These are phyloP conservation scores for Xenopus petersii DNA, from an alignment of 2,797 vertebrate species.

Conservation along the genomic window DNA sequence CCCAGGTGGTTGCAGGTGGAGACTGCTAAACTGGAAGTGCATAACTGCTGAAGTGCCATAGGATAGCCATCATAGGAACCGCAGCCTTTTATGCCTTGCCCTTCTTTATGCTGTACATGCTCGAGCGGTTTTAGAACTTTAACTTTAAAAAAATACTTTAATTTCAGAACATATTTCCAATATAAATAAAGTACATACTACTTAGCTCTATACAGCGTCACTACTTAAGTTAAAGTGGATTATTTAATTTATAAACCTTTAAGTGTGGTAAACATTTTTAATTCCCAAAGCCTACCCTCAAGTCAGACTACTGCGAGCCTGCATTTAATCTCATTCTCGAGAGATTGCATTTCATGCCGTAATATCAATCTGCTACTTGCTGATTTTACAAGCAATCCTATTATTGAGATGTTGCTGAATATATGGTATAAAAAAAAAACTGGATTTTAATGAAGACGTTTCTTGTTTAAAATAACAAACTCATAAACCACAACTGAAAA, in stretches of 20 bases:
- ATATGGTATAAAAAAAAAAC: slow-evolving; percentile 10
- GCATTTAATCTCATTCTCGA: neutral
- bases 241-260: slow-evolving; percentile 33
- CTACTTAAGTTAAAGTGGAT: slow-evolving; percentile 40
- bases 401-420: slow-evolving; percentile 28
- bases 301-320: neutral
- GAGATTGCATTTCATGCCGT: neutral
- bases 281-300: slow-evolving; percentile 1
- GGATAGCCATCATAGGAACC: neutral
- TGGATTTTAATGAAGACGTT: slow-evolving; percentile 13
- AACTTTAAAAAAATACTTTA: slow-evolving; percentile 45
- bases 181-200: slow-evolving; percentile 43
- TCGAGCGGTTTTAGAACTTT: slow-evolving; percentile 14
- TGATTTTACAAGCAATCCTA: neutral
- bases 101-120: slow-evolving; percentile 1
- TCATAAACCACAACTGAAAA: too few species aligned
- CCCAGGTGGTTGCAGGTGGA: too few species aligned
- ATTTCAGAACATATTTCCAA: slow-evolving; percentile 30
- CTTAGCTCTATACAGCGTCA: slow-evolving; percentile 38
- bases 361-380: neutral
- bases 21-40: too few species aligned
- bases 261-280: slow-evolving; percentile 22
- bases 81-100: too few species aligned
- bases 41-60: too few species aligned
- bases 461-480: neutral